Percentiles rank a stretch among this genome's conserved stretches.
These are phyloP conservation scores for Diacarnus erythraeanus DNA, from an alignment of 37 sponge, comb jelly and placozoan species.

Conservation along the genomic window DNA sequence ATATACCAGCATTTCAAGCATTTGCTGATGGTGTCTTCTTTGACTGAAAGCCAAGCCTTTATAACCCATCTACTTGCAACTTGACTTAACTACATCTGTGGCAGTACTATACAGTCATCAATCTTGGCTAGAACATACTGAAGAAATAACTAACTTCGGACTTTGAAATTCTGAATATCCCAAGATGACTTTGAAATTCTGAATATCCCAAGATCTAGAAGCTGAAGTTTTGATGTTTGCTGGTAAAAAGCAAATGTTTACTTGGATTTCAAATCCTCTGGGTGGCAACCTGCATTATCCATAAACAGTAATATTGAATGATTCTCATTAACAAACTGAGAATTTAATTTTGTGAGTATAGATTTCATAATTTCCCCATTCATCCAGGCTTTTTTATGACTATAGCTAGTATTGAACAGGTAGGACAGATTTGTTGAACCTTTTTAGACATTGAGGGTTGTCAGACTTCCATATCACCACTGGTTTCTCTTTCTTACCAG, in stretches of 20 bases:
- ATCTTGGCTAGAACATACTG: slow-evolving; percentile 63
- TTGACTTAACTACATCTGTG: slow-evolving; percentile 42
- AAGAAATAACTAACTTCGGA: slow-evolving; percentile 15
- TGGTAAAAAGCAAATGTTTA: slow-evolving; percentile 55
- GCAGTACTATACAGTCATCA: slow-evolving; percentile 42
- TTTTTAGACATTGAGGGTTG: slow-evolving; percentile 62
- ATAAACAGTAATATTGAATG: too few relatives aligned
- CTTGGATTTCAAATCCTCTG: too few relatives aligned
- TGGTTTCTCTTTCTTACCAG: slow-evolving; percentile 46
- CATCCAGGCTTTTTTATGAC: slow-evolving; percentile 65
- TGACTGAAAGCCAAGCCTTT: slow-evolving; percentile 50
- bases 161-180: slow-evolving; percentile 54
- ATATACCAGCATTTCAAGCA: too few relatives aligned
- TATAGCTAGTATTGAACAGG: slow-evolving; percentile 70
- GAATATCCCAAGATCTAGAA: slow-evolving; percentile 55
- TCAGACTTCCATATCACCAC: slow-evolving; percentile 70
- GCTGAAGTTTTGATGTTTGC: too few relatives aligned
- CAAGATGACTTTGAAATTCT: too few relatives aligned
- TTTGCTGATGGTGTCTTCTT: too few relatives aligned
- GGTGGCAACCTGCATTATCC: too few relatives aligned
- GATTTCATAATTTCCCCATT: too few relatives aligned
- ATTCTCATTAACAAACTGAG: too few relatives aligned
- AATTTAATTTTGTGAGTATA: too few relatives aligned
- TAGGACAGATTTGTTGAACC: slow-evolving; percentile 44
- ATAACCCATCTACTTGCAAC: slow-evolving; percentile 60